Conservation (phyloP, 2,888 invertebrate genomes). For the Mythimna impura region DNA sequence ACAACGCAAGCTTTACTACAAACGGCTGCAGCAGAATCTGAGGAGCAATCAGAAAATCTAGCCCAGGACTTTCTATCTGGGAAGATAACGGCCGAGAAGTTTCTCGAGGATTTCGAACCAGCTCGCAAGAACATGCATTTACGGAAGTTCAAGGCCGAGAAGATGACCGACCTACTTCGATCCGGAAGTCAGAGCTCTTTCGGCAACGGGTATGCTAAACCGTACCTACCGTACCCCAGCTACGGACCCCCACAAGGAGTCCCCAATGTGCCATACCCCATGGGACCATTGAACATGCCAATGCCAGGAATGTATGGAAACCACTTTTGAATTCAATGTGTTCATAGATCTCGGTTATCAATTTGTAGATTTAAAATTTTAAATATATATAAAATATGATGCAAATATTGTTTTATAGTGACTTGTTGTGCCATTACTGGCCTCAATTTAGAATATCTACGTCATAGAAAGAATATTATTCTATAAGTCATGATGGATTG, state of each 20-base stretch:
- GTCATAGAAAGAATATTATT: slow-evolving; percentile 35
- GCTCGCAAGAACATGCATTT: slow-evolving; percentile 91
- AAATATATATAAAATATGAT: slow-evolving; percentile 46
- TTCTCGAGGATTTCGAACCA: slow-evolving; percentile 95
- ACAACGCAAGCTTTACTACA: slow-evolving; percentile 96
- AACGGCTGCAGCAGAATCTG: slow-evolving; percentile 97
- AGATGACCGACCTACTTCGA: slow-evolving; percentile 94
- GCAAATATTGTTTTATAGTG: slow-evolving; percentile 59
- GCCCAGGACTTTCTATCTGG: slow-evolving; percentile 95
- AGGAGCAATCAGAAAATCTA: slow-evolving; percentile 97
- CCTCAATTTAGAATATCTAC: slow-evolving; percentile 48
- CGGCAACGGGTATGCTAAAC: slow-evolving; percentile 83
- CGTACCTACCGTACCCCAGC: slow-evolving; percentile 85
- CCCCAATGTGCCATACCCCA: slow-evolving; percentile 93
- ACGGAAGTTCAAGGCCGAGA: slow-evolving; percentile 98
- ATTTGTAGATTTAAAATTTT: slow-evolving; percentile 50
- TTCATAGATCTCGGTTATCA: slow-evolving; percentile 56
- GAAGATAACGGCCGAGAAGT: slow-evolving; percentile 94
- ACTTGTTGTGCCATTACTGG: slow-evolving; percentile 46
- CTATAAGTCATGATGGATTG: slow-evolving; percentile 39
- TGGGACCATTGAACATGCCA: slow-evolving; percentile 94
- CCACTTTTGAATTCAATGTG: slow-evolving; percentile 78
- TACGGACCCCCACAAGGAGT: slow-evolving; percentile 87
- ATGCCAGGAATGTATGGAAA: slow-evolving; percentile 92
- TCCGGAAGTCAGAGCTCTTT: slow-evolving; percentile 79